Conservation (phyloP, 2,888 invertebrate species). For the Buathra laborator region DNA sequence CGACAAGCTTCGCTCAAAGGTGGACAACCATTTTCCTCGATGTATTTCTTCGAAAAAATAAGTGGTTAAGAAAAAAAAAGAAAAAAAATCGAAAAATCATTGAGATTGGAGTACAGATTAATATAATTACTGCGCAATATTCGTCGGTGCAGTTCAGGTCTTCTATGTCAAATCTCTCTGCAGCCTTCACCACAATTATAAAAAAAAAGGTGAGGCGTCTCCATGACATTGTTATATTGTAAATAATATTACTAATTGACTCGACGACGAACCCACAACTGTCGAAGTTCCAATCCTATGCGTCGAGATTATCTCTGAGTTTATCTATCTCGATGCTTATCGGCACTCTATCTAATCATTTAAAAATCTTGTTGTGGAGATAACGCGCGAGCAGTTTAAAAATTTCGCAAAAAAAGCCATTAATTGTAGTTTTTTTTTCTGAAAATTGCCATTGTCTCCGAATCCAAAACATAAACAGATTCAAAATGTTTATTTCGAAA, state of each 20-base stretch:
- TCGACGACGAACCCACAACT: background rate
- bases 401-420: no score
- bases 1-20: slow-evolving; percentile 85
- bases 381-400: no score
- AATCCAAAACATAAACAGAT: background rate
- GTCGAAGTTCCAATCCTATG: no score
- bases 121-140: slow-evolving; percentile 63
- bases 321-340: slow-evolving; percentile 15
- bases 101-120: background rate
- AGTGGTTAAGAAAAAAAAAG: background rate
- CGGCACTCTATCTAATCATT: slow-evolving; percentile 4
- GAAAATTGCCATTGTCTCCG: no score
- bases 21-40: slow-evolving; percentile 82
- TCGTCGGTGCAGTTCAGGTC: slow-evolving; percentile 64
- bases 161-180: slow-evolving; percentile 43
- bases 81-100: background rate
- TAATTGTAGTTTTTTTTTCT: no score
- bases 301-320: slow-evolving; percentile 20
- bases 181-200: background rate
- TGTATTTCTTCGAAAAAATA: slow-evolving; percentile 66
- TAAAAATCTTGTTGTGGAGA: background rate
- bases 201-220: slow-evolving; percentile 16
- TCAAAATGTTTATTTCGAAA: background rate
- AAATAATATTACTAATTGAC: slow-evolving; percentile 3
- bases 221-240: slow-evolving; percentile 9